Evolutionary conservation across 1,140 invertebrate species (phyloP), one percentile per base, ranked within the genome.

Genomic region (Drosophila orosa): DNA sequence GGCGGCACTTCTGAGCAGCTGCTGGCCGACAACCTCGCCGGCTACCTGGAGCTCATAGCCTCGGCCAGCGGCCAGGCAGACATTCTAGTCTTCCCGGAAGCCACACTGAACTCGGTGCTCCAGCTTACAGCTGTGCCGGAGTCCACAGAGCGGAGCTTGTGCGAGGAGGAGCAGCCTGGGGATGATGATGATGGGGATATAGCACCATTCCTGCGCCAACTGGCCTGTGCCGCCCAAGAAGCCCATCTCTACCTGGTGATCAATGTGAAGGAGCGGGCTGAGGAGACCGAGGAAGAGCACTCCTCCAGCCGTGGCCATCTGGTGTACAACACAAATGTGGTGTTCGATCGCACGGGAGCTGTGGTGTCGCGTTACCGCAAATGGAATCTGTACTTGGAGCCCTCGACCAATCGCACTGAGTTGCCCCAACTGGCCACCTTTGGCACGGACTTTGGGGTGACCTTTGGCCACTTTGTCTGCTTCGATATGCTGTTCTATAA

Each of bases 11-110:
- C 87, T 0, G 47, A 56, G 7, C 65, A 91, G 15, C 29, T 86
- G 58, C 47, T 91, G 8, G 60, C 54, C 4, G 62, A 89, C 9
- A 89, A 92, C 65, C 72, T 92, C 10, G 24, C 22, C 0, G 84
- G 72, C 0, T 92, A 92, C 66, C 47, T 81, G 35, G 54, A 80
- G 12, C 63, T 92, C 8, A 76, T 92, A 6, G 24, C 27, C 3
- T 56, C 63, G 9, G 81, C 74, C 0, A 74, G 78, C 19, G 69
- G 83, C 65, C 95, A 93, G 0, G 94, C 93, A 0, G 95, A 97
- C 65, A 97, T 98, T 5, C 92, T 98, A 1, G 96, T 98, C 8
- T 98, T 98, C 84, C 97, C 97, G 0, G 97, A 98, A 92, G 87
- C 92, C 59, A 93, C 93, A 0, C 69, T 94, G 2, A 93, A 93